Evolutionary conservation across 2,113 vertebrate genomes (phyloP).

Genomic region (Psettodes erumei): DNA sequence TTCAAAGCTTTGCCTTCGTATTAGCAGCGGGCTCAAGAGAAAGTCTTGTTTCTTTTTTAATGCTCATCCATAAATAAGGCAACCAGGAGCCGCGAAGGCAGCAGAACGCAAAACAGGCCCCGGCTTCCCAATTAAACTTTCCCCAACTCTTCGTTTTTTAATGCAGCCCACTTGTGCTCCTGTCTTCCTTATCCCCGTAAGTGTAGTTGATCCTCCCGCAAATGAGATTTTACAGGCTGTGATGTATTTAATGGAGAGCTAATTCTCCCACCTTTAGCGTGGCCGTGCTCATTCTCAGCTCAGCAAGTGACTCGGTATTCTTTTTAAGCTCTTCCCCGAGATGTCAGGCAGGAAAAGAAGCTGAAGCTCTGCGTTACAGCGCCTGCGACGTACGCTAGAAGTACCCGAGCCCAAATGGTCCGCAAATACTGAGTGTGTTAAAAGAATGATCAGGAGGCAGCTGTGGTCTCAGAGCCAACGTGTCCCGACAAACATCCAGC

Average conservation of each 20-base stretch:
- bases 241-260: constrained; percentile 32
- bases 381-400: too few relatives aligned
- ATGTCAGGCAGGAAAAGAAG: constrained; percentile 1
- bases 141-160: constrained; percentile 31
- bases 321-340: constrained; percentile 19
- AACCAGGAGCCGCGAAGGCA: constrained; percentile 20
- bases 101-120: constrained; percentile 26
- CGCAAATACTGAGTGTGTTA: neutral
- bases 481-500: constrained; percentile 30
- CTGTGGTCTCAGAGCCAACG: constrained; percentile 14
- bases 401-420: too few relatives aligned
- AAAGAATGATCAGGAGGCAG: neutral
- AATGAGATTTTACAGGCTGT: constrained; percentile 25
- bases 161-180: constrained; percentile 38
- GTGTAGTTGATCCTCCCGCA: constrained; percentile 11
- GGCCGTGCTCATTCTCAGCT: neutral
- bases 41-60: constrained; percentile 41
- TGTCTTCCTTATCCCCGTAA: neutral
- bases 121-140: constrained; percentile 51
- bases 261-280: constrained; percentile 40
- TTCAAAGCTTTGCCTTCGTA: constrained; percentile 64
- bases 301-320: neutral
- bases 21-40: constrained; percentile 51
- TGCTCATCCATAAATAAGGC: constrained; percentile 57
- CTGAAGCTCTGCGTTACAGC: neutral